Percentiles rank a stretch among this genome's conserved stretches.
Conservation (phyloP, 2,888 invertebrate genomes). For the Patella caerulea region DNA sequence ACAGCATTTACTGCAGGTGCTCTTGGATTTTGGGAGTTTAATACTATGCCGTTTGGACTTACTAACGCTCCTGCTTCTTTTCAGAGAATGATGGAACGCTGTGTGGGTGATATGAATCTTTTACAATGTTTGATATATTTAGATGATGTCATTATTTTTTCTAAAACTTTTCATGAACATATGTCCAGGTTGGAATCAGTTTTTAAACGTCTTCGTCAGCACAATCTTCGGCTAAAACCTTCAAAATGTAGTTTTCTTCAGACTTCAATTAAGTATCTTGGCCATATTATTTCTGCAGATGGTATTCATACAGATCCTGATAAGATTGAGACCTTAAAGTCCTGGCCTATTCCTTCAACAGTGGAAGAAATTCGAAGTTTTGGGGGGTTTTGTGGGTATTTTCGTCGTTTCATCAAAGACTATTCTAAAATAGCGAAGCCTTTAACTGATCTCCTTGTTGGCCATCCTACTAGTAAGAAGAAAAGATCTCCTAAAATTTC, state of each 20-base stretch:
- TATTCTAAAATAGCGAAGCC: constrained; percentile 38
- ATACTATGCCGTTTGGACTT: constrained; percentile 23
- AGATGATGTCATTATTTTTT: constrained; percentile 30
- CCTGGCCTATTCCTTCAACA: constrained; percentile 35
- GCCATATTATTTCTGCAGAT: constrained; percentile 31
- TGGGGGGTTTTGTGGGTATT: constrained; percentile 38
- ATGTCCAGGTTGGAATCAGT: too few species aligned
- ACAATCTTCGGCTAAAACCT: constrained; percentile 32
- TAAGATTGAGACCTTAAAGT: constrained; percentile 21
- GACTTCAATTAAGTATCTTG: constrained; percentile 32
- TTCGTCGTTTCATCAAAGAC: constrained; percentile 34
- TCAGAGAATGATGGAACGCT: constrained; percentile 31
- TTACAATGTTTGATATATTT: constrained; percentile 21
- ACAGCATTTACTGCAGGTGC: constrained; percentile 33
- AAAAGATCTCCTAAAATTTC: not conserved
- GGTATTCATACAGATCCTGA: constrained; percentile 37
- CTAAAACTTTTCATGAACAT: constrained; percentile 28
- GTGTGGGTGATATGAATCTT: constrained; percentile 21
- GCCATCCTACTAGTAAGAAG: not conserved
- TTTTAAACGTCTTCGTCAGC: too few species aligned
- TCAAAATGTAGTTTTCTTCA: constrained; percentile 40
- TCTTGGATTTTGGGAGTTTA: constrained; percentile 20
- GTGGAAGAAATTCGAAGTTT: constrained; percentile 31
- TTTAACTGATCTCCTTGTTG: constrained; percentile 27
- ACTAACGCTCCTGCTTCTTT: constrained; percentile 31